Percentiles rank a stretch among this genome's conserved stretches.
These are phyloP conservation scores for Idaea dimidiata DNA, from an alignment of 2,888 invertebrate species.

Conservation along the genomic window DNA sequence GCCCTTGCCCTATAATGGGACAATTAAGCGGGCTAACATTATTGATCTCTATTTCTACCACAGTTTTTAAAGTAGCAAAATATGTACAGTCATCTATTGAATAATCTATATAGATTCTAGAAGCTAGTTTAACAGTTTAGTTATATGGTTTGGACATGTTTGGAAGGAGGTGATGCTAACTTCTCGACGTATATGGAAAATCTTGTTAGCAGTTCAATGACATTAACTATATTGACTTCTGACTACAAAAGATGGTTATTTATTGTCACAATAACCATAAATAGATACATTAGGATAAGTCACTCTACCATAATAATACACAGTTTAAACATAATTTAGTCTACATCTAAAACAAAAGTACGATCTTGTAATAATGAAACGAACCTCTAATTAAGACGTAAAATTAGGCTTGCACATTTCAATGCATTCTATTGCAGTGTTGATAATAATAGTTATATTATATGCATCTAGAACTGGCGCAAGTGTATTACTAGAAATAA, in stretches of 20 bases:
- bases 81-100: no score
- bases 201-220: slow-evolving; percentile 1
- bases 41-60: no score
- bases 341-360: no score
- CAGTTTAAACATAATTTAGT: neutral
- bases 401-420: neutral
- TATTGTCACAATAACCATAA: neutral
- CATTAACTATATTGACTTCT: neutral
- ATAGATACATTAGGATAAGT: neutral
- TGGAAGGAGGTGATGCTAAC: neutral
- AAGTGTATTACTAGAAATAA: slow-evolving; percentile 42
- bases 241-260: neutral
- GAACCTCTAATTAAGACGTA: no score
- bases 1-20: no score
- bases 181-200: slow-evolving; percentile 2
- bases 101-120: no score
- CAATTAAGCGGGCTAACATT: no score
- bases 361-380: no score
- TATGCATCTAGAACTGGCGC: slow-evolving; percentile 40
- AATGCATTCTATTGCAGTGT: neutral
- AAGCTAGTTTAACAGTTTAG: neutral
- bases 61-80: no score
- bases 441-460: slow-evolving; percentile 16
- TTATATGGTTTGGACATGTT: neutral
- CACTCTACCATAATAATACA: neutral